A percentile compares a stretch with the other conserved stretches of the same genome.
Conservation (phyloP, 2,888 invertebrate species). For the Conistra vaccinii region DNA sequence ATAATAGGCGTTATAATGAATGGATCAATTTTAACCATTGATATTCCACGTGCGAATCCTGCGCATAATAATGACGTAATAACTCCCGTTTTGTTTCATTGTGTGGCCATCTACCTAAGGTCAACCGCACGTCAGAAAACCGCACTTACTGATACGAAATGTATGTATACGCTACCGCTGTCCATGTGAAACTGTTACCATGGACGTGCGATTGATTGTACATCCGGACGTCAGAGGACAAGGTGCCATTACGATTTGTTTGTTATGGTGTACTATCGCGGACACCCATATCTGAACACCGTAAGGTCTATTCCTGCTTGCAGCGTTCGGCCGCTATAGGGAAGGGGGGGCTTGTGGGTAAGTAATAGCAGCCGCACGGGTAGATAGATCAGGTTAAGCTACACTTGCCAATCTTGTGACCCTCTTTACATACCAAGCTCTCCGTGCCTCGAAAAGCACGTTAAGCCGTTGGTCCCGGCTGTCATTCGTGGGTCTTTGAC, state of each 20-base stretch:
- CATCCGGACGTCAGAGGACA: slow-evolving; percentile 5
- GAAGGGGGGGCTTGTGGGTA: no score
- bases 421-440: no score
- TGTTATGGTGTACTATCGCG: neutral
- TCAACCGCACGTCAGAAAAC: neutral
- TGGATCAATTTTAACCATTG: slow-evolving; percentile 12
- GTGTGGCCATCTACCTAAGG: slow-evolving; percentile 6
- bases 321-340: no score
- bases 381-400: no score
- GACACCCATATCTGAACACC: no score
- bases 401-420: no score
- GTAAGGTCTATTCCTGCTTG: no score
- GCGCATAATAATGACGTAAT: slow-evolving; percentile 52
- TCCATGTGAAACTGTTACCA: neutral
- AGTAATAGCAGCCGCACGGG: no score
- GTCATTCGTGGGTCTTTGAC: no score
- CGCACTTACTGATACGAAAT: neutral
- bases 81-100: slow-evolving; percentile 30
- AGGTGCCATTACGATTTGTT: neutral
- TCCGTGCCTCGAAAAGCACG: no score
- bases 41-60: slow-evolving; percentile 45
- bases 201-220: neutral
- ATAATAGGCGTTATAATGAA: neutral
- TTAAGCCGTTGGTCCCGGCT: no score
- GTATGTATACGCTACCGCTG: neutral